Conservation (phyloP, 2,888 invertebrate genomes). For the Dione juno region DNA sequence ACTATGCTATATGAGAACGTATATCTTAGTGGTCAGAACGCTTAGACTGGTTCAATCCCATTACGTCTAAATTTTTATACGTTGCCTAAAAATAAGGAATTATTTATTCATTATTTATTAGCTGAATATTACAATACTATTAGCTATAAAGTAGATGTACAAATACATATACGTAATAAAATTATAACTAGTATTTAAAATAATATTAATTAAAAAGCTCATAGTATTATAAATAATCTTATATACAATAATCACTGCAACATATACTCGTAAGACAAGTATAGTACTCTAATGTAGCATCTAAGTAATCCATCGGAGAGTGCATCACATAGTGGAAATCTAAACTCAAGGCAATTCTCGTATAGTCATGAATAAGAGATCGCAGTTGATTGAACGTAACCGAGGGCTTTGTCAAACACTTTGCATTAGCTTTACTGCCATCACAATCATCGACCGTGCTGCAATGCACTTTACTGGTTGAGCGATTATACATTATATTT, state of each 20-base stretch:
- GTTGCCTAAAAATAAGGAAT: too few species aligned
- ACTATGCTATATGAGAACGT: too few species aligned
- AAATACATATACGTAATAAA: too few species aligned
- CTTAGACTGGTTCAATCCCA: too few species aligned
- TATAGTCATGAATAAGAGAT: constrained; percentile 48
- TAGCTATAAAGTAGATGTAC: too few species aligned
- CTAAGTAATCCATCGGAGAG: constrained; percentile 20
- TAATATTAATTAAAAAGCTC: not conserved
- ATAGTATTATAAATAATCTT: too few species aligned
- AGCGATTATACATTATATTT: constrained; percentile 9
- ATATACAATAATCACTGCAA: not conserved
- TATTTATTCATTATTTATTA: not conserved
- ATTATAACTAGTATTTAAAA: too few species aligned
- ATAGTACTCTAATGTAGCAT: not conserved
- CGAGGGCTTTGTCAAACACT: constrained; percentile 48
- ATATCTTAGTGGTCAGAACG: too few species aligned
- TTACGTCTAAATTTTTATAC: too few species aligned
- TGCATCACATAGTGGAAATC: constrained; percentile 30
- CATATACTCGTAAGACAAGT: not conserved
- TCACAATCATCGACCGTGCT: constrained; percentile 36
- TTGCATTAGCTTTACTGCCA: constrained; percentile 34
- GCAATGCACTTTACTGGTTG: constrained; percentile 38
- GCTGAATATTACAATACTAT: not conserved
- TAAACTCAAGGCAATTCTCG: constrained; percentile 37
- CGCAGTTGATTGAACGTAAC: constrained; percentile 48